These are phyloP conservation scores for Lithosia quadra DNA, from an alignment of 2,888 invertebrate genomes.

Conservation along the genomic window DNA sequence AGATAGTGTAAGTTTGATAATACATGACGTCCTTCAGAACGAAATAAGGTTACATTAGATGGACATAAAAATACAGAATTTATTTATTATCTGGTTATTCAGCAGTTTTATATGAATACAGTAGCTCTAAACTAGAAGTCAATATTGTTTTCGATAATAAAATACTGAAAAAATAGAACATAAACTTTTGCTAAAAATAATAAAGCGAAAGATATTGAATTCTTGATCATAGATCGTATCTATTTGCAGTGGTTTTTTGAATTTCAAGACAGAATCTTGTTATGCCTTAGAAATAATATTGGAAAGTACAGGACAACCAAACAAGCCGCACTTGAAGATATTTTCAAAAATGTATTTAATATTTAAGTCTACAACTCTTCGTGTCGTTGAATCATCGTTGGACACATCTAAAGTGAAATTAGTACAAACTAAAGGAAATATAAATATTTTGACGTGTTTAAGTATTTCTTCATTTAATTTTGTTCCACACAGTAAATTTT, in stretches of 20 bases:
- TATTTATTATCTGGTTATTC: background rate
- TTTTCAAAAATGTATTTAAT: too few species aligned
- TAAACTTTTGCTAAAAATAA: background rate
- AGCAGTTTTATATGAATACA: background rate
- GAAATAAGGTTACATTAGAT: background rate
- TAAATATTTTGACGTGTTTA: too few species aligned
- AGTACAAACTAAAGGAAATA: too few species aligned
- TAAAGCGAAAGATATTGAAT: background rate
- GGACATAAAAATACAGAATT: background rate
- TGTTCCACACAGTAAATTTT: too few species aligned
- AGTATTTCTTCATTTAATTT: too few species aligned
- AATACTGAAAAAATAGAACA: background rate
- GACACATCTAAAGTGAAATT: too few species aligned
- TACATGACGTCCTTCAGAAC: background rate
- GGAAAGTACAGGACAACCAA: background rate
- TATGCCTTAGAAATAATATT: background rate
- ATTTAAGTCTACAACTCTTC: background rate
- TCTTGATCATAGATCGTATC: background rate
- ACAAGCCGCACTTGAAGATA: too few species aligned
- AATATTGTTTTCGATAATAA: background rate
- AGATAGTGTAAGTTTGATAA: background rate
- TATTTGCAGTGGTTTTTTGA: background rate
- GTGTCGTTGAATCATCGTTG: background rate
- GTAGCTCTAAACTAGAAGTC: background rate
- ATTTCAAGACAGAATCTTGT: background rate